These are phyloP conservation scores for Melanotaenia boesemani DNA, from an alignment of 2,797 vertebrate species.

Conservation along the genomic window DNA sequence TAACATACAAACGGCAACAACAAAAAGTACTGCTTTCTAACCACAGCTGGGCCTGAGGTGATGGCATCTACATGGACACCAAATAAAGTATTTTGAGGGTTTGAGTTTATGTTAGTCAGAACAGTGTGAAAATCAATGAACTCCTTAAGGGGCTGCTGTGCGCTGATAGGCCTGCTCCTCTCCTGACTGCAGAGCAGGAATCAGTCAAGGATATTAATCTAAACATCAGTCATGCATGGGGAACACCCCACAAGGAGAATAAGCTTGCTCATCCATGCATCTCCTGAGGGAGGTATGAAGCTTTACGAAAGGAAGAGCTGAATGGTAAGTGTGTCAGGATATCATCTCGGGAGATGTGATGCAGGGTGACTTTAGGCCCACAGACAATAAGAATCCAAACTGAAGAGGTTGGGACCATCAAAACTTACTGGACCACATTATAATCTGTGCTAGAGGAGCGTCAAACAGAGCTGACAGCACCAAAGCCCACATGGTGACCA, in stretches of 20 bases:
- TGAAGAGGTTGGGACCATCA: constrained; percentile 62
- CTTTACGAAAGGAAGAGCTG: constrained; percentile 46
- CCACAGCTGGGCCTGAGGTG: constrained; percentile 34
- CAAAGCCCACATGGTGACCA: constrained; percentile 57
- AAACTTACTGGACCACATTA: constrained; percentile 46
- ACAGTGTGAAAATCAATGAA: constrained; percentile 69
- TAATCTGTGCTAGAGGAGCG: constrained; percentile 54
- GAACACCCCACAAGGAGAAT: constrained; percentile 82
- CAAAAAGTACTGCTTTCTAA: constrained; percentile 14
- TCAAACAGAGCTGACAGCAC: constrained; percentile 40
- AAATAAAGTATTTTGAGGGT: constrained; percentile 58
- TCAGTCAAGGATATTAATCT: constrained; percentile 82
- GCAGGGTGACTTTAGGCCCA: constrained; percentile 64
- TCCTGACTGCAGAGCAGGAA: constrained; percentile 66
- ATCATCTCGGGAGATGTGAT: constrained; percentile 67
- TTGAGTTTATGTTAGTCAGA: constrained; percentile 62
- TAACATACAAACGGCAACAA: not conserved
- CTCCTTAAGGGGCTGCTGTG: constrained; percentile 59
- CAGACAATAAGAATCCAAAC: constrained; percentile 58
- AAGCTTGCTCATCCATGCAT: constrained; percentile 75
- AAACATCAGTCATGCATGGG: constrained; percentile 83
- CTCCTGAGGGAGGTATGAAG: constrained; percentile 63
- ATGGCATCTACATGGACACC: constrained; percentile 49
- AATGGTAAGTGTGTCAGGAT: constrained; percentile 66
- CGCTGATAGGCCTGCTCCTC: constrained; percentile 59